Conservation (phyloP, 2,888 invertebrate species). For the Pterostichus niger region DNA sequence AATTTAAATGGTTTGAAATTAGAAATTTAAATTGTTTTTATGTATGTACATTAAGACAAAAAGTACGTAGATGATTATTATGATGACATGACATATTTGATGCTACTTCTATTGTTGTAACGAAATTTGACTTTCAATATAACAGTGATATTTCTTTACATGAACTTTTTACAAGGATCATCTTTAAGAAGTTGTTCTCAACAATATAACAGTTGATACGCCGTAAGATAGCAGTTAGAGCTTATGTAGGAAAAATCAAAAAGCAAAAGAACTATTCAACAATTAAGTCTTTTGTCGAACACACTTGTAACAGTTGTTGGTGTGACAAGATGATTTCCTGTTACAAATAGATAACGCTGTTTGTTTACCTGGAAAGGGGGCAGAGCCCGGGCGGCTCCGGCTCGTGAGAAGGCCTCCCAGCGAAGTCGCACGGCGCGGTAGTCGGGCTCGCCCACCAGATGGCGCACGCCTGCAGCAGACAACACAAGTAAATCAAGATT, state of each 20-base stretch:
- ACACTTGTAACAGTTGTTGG: slow-evolving; percentile 38
- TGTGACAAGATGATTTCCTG: slow-evolving; percentile 50
- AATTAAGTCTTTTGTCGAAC: slow-evolving; percentile 43
- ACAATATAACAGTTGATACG: slow-evolving; percentile 22
- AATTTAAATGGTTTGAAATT: no score
- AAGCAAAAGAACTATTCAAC: slow-evolving; percentile 17
- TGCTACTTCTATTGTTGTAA: no score
- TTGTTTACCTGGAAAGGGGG: slow-evolving; percentile 64
- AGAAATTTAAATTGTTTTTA: no score
- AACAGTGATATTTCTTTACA: no score
- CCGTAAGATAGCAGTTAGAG: neutral
- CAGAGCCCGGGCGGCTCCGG: slow-evolving; percentile 49
- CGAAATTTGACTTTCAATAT: no score
- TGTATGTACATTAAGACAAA: no score
- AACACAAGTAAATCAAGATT: slow-evolving; percentile 2
- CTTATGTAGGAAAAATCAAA: slow-evolving; percentile 17
- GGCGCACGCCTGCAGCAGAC: slow-evolving; percentile 79
- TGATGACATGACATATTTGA: no score
- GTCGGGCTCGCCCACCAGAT: slow-evolving; percentile 83
- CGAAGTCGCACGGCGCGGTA: slow-evolving; percentile 83
- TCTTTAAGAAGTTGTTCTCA: neutral
- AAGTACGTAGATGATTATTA: no score
- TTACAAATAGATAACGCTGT: slow-evolving; percentile 31
- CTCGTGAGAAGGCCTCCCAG: slow-evolving; percentile 80
- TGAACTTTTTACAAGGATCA: no score